Evolutionary conservation across 2,888 invertebrate genomes (phyloP).

Genomic region (Protophormia terraenovae): DNA sequence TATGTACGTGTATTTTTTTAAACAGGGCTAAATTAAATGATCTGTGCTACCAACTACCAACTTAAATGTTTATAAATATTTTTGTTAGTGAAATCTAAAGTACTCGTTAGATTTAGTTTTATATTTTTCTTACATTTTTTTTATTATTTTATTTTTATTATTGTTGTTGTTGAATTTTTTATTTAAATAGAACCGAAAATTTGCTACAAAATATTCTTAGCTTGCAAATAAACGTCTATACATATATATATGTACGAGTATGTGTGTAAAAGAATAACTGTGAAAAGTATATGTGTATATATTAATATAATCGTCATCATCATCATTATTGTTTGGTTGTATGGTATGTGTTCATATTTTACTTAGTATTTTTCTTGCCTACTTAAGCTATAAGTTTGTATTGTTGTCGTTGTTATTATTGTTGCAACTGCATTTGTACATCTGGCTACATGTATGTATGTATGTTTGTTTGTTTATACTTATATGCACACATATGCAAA

Average conservation of each 20-base stretch:
- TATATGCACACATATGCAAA: slow-evolving; percentile 25
- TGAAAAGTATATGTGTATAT: neutral
- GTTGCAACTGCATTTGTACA: neutral
- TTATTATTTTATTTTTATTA: slow-evolving; percentile 28
- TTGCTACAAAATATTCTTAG: neutral
- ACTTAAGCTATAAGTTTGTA: no score
- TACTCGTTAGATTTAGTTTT: slow-evolving; percentile 16
- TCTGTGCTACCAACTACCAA: neutral
- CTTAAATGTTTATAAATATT: slow-evolving; percentile 9
- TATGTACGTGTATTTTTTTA: neutral
- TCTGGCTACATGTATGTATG: neutral
- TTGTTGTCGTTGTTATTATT: no score
- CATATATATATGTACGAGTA: neutral
- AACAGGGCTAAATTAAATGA: neutral
- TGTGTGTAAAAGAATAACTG: neutral
- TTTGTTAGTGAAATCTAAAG: slow-evolving; percentile 3
- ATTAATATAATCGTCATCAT: slow-evolving; percentile 22
- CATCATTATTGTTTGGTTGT: neutral
- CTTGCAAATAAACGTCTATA: no score
- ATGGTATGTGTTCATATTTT: neutral
- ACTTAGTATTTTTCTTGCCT: slow-evolving; percentile 1
- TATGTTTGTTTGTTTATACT: neutral
- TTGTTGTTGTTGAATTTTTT: slow-evolving; percentile 20
- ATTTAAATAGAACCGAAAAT: neutral
- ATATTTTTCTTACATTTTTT: slow-evolving; percentile 8